Evolutionary conservation across 92 coral and sea anemone species (phyloP).

Genomic region (Paragorgia papillata): DNA sequence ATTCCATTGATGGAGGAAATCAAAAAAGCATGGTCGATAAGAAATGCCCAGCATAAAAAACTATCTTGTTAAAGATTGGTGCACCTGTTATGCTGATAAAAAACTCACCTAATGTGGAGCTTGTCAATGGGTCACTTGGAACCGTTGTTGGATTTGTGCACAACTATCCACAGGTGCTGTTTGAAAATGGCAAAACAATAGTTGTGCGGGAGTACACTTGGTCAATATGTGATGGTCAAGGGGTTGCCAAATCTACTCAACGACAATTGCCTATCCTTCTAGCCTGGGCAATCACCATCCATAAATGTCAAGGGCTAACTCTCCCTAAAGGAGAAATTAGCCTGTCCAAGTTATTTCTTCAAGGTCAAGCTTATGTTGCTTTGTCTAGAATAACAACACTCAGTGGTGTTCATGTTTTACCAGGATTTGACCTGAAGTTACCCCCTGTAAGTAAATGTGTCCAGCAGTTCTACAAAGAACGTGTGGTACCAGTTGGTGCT

Average conservation of each 20-base stretch:
- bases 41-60: conserved; percentile 27
- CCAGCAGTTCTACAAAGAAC: conserved; percentile 16
- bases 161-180: conserved; percentile 48
- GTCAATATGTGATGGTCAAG: not conserved
- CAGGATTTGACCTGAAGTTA: conserved; percentile 39
- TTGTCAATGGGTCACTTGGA: conserved; percentile 54
- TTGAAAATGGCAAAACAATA: conserved; percentile 35
- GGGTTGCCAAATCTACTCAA: conserved; percentile 8
- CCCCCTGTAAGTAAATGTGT: conserved; percentile 31
- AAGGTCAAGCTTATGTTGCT: conserved; percentile 55
- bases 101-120: conserved; percentile 11
- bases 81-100: conserved; percentile 48
- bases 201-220: conserved; percentile 39
- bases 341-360: conserved; percentile 20
- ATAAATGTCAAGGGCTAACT: conserved; percentile 40
- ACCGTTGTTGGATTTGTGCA: conserved; percentile 36
- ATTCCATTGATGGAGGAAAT: conserved; percentile 44
- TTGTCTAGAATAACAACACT: conserved; percentile 42
- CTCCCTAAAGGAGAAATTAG: conserved; percentile 38
- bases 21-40: conserved; percentile 5
- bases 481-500: conserved; percentile 3
- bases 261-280: conserved; percentile 35
- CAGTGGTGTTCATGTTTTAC: conserved; percentile 46
- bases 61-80: conserved; percentile 30
- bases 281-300: conserved; percentile 39